Evolutionary conservation across 1,140 invertebrate species (phyloP).

Genomic region (Ephestia elutella): DNA sequence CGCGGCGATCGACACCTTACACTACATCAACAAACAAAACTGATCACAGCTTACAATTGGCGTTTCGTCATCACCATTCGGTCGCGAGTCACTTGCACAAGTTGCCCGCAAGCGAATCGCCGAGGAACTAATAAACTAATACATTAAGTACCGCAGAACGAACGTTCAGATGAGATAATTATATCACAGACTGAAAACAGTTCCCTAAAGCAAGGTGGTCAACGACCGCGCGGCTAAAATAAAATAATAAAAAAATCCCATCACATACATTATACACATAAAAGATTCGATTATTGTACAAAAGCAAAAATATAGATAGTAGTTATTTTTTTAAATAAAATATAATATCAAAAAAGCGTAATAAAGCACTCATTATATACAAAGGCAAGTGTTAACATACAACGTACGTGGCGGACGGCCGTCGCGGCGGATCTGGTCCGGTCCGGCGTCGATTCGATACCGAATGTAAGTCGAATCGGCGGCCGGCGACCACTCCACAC

Average conservation of each 20-base stretch:
- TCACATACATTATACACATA: conserved; percentile 15
- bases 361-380: conserved; percentile 68
- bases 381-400: conserved; percentile 25
- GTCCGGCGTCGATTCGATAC: not conserved
- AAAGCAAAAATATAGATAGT: conserved; percentile 49
- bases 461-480: not conserved
- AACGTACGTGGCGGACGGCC: conserved; percentile 5
- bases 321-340: conserved; percentile 48
- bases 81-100: not conserved
- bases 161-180: not conserved
- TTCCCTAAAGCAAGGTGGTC: not conserved
- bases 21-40: not conserved
- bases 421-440: not conserved
- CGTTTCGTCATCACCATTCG: not conserved
- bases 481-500: not conserved
- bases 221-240: not conserved
- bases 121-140: not conserved
- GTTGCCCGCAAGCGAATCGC: not conserved
- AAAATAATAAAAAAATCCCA: not conserved
- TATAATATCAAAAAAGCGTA: conserved; percentile 67
- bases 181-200: conserved; percentile 11
- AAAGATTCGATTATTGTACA: conserved; percentile 27
- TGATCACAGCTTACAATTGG: not conserved
- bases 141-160: not conserved
- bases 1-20: conserved; percentile 1